Conservation (phyloP, 2,113 vertebrate species). For the Rhynchomys soricoides region DNA sequence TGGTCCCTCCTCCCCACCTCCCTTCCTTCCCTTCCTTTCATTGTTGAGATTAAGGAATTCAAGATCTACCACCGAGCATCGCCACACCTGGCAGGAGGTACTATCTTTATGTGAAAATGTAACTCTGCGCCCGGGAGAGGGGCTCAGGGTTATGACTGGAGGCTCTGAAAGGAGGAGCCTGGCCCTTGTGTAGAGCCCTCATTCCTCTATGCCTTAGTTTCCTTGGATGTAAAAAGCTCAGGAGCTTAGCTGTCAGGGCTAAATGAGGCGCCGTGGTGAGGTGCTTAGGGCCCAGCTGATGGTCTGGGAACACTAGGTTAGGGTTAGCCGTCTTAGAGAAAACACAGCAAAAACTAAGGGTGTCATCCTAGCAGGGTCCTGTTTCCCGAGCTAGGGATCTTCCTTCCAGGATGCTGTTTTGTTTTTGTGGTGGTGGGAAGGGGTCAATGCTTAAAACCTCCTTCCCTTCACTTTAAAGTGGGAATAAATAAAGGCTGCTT, state of each 20-base stretch:
- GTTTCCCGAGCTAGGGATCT: accelerated
- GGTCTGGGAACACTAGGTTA: too few species aligned
- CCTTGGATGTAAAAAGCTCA: not conserved
- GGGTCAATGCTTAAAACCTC: not conserved
- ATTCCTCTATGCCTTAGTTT: not conserved
- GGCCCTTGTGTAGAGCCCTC: not conserved
- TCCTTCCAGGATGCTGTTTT: not conserved
- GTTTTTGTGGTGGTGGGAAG: not conserved
- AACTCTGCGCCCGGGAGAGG: not conserved
- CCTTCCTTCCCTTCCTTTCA: not conserved
- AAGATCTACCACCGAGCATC: not conserved
- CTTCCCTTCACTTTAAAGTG: not conserved
- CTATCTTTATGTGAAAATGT: not conserved
- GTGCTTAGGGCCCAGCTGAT: not conserved
- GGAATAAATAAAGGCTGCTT: not conserved
- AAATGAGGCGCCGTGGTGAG: accelerated
- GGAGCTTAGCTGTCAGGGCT: too few species aligned
- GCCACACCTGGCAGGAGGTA: not conserved
- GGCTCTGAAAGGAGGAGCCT: not conserved
- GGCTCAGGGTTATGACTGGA: not conserved
- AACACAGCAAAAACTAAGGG: not conserved
- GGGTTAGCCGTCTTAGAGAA: too few species aligned
- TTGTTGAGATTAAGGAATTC: not conserved
- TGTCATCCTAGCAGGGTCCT: not conserved
- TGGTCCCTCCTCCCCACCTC: not conserved